phyloP scores from a whole-genome alignment of 1,140 invertebrate species.

The Campodea augens region DNA sequence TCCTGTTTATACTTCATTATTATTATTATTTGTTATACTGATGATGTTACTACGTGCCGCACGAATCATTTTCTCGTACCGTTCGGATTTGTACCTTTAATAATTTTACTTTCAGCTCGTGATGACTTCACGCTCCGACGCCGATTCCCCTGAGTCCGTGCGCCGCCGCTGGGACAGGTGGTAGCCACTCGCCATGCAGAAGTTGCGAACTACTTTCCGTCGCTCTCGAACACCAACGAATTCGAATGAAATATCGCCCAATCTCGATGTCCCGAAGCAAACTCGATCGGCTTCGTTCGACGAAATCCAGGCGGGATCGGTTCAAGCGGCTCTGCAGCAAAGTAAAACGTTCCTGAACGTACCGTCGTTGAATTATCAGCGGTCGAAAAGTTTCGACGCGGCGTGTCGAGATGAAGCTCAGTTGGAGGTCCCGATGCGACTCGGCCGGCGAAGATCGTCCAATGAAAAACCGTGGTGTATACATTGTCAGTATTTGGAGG shows the following conservation, averaged over 20 bases:
- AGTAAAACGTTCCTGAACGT: slow-evolving; percentile 13
- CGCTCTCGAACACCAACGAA: slow-evolving; percentile 65
- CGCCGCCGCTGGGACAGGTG: neutral
- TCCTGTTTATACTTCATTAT: no score
- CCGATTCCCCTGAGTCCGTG: slow-evolving; percentile 1
- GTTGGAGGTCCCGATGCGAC: slow-evolving; percentile 38
- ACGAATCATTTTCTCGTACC: no score
- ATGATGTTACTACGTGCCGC: no score
- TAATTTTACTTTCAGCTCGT: no score
- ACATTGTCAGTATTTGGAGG: slow-evolving; percentile 25
- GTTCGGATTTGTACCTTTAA: no score
- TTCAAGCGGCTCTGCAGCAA: slow-evolving; percentile 25
- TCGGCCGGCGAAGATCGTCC: slow-evolving; percentile 37
- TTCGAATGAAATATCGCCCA: slow-evolving; percentile 49
- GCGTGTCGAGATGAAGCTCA: slow-evolving; percentile 22
- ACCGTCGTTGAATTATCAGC: slow-evolving; percentile 29
- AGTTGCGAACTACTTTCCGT: slow-evolving; percentile 63
- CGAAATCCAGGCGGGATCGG: slow-evolving; percentile 58
- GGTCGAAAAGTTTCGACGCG: slow-evolving; percentile 59
- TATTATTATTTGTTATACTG: no score
- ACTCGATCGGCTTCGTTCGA: slow-evolving; percentile 68
- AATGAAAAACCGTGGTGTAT: slow-evolving; percentile 39
- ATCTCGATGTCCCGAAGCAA: slow-evolving; percentile 69
- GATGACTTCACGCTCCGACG: slow-evolving; percentile 9
- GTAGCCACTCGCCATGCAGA: slow-evolving; percentile 36